phyloP scores from a whole-genome alignment of 2,113 vertebrate genomes.

The Heptranchias perlo region DNA sequence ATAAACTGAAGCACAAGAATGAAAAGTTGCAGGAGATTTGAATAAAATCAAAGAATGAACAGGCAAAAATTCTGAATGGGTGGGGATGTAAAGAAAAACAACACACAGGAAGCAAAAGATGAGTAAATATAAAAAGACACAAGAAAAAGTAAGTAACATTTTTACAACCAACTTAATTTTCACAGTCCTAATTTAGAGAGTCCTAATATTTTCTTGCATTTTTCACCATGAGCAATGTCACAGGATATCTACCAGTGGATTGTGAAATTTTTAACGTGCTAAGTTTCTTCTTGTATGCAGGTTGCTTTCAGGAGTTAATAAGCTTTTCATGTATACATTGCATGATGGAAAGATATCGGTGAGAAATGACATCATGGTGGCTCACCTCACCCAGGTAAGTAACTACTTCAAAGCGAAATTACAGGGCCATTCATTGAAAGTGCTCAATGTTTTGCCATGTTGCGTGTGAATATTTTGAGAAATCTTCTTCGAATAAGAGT shows the following conservation, averaged over 20 bases:
- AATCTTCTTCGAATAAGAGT: background rate
- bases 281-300: slow-evolving; percentile 56
- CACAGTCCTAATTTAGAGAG: background rate
- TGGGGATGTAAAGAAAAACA: background rate
- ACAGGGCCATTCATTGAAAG: background rate
- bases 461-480: background rate
- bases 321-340: slow-evolving; percentile 89
- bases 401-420: background rate
- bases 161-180: background rate
- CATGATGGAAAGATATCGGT: slow-evolving; percentile 86
- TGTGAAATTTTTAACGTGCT: background rate
- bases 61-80: background rate
- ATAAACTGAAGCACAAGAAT: background rate
- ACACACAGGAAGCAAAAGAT: background rate
- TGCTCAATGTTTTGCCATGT: background rate
- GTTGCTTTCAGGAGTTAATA: slow-evolving; percentile 93
- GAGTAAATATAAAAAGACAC: background rate
- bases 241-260: background rate
- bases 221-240: background rate
- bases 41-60: background rate
- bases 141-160: background rate
- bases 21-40: background rate
- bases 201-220: background rate
- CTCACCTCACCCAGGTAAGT: slow-evolving; percentile 90
- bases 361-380: slow-evolving; percentile 80